phyloP scores from a whole-genome alignment of 1,140 invertebrate species.

The Drosophila guanche region DNA sequence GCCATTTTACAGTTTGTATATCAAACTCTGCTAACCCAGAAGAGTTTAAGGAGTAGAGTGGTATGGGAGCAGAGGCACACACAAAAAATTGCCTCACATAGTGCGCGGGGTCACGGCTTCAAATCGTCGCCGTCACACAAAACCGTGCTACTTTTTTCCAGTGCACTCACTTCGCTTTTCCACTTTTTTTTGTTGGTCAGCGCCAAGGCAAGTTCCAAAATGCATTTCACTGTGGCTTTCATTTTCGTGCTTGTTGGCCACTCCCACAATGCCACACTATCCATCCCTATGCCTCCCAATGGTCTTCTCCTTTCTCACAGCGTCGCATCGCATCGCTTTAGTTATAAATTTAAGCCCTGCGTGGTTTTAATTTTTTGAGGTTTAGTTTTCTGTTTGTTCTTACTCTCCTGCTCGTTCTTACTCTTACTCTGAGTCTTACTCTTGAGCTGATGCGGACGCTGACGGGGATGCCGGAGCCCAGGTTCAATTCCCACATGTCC shows the following conservation, averaged over 20 bases:
- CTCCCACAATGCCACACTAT: slow-evolving; percentile 54
- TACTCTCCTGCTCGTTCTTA: slow-evolving; percentile 17
- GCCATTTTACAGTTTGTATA: slow-evolving; percentile 77
- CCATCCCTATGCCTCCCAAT: slow-evolving; percentile 8
- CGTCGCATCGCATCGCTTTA: slow-evolving; percentile 47
- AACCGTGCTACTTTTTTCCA: slow-evolving; percentile 50
- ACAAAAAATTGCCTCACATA: slow-evolving; percentile 47
- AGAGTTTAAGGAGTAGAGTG: slow-evolving; percentile 7
- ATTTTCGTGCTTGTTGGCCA: slow-evolving; percentile 71
- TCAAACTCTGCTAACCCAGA: slow-evolving; percentile 56
- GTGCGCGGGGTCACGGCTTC: slow-evolving; percentile 67
- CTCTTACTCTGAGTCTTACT: too few species aligned
- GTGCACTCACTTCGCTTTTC: slow-evolving; percentile 14
- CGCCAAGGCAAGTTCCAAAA: slow-evolving; percentile 63
- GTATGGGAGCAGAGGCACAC: background rate
- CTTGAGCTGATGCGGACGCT: slow-evolving; percentile 37
- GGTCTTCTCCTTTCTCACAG: slow-evolving; percentile 25
- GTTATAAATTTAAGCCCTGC: slow-evolving; percentile 76
- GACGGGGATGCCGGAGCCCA: background rate
- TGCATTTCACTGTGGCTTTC: slow-evolving; percentile 76
- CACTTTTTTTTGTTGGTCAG: slow-evolving; percentile 22
- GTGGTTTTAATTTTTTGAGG: slow-evolving; percentile 65
- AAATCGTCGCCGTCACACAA: slow-evolving; percentile 72
- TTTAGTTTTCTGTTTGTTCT: slow-evolving; percentile 30
- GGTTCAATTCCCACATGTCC: slow-evolving; percentile 66